Conservation (phyloP, 2,113 vertebrate species). For the Clarias gariepinus region DNA sequence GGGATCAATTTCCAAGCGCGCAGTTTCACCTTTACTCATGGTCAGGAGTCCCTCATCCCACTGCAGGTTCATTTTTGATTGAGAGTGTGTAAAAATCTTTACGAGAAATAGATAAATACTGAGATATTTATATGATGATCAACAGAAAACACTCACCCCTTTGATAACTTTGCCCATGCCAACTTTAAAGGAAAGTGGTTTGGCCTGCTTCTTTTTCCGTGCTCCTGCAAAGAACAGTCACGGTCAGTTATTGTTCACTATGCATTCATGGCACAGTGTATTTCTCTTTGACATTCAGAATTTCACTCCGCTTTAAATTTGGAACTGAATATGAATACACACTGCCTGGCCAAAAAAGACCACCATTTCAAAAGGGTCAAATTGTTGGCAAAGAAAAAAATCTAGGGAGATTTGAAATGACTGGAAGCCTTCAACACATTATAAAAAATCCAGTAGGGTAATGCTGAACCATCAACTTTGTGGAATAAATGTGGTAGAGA, state of each 20-base stretch:
- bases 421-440: too few species aligned
- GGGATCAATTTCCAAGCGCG: constrained; percentile 89
- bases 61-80: constrained; percentile 61
- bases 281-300: too few species aligned
- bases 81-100: not conserved
- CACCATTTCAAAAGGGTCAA: too few species aligned
- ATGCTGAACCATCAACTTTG: too few species aligned
- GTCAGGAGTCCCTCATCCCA: constrained; percentile 94
- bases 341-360: too few species aligned
- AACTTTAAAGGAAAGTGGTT: constrained; percentile 93
- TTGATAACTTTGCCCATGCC: constrained; percentile 92
- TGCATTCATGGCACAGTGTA: not conserved
- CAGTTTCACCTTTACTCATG: constrained; percentile 96
- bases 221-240: constrained; percentile 72
- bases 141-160: constrained; percentile 77
- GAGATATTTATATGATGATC: not conserved
- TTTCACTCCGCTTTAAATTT: not conserved
- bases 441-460: too few species aligned
- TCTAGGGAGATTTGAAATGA: too few species aligned
- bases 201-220: constrained; percentile 92
- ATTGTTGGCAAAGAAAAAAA: too few species aligned
- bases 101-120: not conserved
- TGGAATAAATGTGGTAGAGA: too few species aligned
- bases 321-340: not conserved
- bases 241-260: not conserved